Evolutionary conservation across 2,797 vertebrate genomes (phyloP).

Genomic region (Rhyacichthys aspro): DNA sequence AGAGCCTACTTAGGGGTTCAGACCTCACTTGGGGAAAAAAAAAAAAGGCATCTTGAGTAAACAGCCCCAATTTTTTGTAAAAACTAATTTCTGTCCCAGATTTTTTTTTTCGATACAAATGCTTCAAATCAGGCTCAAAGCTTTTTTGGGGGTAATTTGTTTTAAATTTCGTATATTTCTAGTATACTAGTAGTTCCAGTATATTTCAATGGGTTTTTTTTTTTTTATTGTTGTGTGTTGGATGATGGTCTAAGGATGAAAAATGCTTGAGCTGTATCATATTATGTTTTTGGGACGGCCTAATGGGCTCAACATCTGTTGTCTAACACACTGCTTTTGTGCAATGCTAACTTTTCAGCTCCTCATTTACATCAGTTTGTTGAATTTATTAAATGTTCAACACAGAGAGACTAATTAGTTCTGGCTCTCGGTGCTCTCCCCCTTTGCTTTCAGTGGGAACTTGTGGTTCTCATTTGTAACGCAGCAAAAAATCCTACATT

Average conservation of each 20-base stretch:
- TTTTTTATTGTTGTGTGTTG: no score
- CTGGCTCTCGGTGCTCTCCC: conserved; percentile 29
- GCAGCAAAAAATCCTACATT: conserved; percentile 36
- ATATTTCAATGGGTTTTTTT: no score
- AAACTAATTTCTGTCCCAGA: no score
- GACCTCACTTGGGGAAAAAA: neutral
- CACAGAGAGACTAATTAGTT: conserved; percentile 48
- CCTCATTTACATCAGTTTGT: conserved; percentile 33
- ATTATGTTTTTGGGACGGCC: conserved; percentile 11
- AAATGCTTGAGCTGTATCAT: conserved; percentile 4
- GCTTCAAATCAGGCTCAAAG: no score
- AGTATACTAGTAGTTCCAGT: no score
- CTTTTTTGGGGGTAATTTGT: no score
- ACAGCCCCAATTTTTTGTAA: neutral
- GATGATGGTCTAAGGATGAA: neutral
- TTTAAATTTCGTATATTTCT: no score
- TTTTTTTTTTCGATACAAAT: no score
- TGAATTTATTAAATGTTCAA: conserved; percentile 57
- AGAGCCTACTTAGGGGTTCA: conserved; percentile 19
- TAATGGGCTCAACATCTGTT: conserved; percentile 24
- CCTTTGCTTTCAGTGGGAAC: conserved; percentile 39
- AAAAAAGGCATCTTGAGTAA: neutral
- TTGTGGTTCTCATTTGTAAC: conserved; percentile 48
- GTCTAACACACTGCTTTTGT: conserved; percentile 21
- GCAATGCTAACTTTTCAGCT: conserved; percentile 25